Conservation (phyloP, 2,888 invertebrate species). For the Acanthococcus lagerstroemiae region DNA sequence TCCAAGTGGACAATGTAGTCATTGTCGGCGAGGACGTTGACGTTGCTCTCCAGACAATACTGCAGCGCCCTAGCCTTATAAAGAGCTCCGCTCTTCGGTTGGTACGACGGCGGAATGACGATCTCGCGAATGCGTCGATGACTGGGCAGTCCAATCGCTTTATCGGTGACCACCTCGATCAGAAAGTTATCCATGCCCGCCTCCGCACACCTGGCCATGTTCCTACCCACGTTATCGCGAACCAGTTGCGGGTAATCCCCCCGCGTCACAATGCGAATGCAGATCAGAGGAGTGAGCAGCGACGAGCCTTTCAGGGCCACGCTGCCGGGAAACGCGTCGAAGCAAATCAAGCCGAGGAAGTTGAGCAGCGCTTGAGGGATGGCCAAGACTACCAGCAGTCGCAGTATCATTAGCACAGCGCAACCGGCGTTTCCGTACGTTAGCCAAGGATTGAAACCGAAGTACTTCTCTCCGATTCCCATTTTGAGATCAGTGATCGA, state of each 20-base stretch:
- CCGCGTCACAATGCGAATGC: conserved; percentile 85
- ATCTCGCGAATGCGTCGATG: conserved; percentile 75
- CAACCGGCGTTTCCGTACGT: conserved; percentile 68
- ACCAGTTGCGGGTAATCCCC: conserved; percentile 90
- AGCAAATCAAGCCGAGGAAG: conserved; percentile 73
- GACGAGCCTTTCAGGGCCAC: conserved; percentile 81
- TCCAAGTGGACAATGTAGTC: conserved; percentile 96
- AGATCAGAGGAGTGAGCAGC: conserved; percentile 83
- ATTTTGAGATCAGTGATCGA: background rate
- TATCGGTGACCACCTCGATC: conserved; percentile 92
- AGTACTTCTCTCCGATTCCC: background rate
- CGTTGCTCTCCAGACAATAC: conserved; percentile 84
- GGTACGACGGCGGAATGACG: conserved; percentile 76
- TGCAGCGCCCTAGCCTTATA: conserved; percentile 92
- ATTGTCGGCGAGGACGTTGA: conserved; percentile 71
- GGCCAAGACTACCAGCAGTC: conserved; percentile 71
- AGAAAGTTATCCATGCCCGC: conserved; percentile 90
- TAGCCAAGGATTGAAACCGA: conserved; percentile 61
- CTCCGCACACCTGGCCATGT: conserved; percentile 76
- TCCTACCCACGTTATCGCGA: conserved; percentile 70
- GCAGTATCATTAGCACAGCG: conserved; percentile 60
- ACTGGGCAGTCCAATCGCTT: conserved; percentile 61
- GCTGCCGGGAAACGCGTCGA: conserved; percentile 90
- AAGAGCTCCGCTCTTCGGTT: conserved; percentile 80
- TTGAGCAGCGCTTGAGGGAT: conserved; percentile 82